A percentile compares a stretch with the other conserved stretches of the same genome.
These are phyloP conservation scores for Ptilorrhoa leucosticta DNA, from an alignment of 2,113 vertebrate genomes.

Conservation along the genomic window DNA sequence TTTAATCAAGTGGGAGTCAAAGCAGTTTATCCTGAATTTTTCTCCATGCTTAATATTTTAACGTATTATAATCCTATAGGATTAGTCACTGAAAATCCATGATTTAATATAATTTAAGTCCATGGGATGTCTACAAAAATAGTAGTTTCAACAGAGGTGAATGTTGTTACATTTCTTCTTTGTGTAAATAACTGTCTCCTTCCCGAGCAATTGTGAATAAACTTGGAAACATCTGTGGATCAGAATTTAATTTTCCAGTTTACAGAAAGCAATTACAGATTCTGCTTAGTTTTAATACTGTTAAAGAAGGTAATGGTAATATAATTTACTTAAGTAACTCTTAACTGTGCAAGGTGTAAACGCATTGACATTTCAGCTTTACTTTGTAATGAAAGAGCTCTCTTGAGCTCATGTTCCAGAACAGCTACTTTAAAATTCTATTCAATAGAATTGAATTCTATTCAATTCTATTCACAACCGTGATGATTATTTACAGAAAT, in stretches of 20 bases:
- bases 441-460: no score
- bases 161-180: neutral
- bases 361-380: neutral
- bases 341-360: neutral
- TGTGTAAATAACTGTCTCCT: neutral
- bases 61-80: accelerated
- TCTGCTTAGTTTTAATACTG: neutral
- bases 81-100: neutral
- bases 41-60: neutral
- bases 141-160: neutral
- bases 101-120: neutral
- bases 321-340: neutral
- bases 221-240: neutral
- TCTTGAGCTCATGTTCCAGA: neutral
- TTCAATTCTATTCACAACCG: no score
- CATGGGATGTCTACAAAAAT: neutral
- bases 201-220: neutral
- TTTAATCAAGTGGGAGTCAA: neutral
- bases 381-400: neutral
- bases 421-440: neutral
- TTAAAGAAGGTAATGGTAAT: neutral
- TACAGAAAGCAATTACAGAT: neutral
- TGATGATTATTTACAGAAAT: neutral
- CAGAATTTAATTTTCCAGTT: neutral
- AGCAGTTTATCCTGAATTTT: neutral